These are phyloP conservation scores for Branchipolynoe longqiensis DNA, from an alignment of 2,888 invertebrate genomes.

Conservation along the genomic window DNA sequence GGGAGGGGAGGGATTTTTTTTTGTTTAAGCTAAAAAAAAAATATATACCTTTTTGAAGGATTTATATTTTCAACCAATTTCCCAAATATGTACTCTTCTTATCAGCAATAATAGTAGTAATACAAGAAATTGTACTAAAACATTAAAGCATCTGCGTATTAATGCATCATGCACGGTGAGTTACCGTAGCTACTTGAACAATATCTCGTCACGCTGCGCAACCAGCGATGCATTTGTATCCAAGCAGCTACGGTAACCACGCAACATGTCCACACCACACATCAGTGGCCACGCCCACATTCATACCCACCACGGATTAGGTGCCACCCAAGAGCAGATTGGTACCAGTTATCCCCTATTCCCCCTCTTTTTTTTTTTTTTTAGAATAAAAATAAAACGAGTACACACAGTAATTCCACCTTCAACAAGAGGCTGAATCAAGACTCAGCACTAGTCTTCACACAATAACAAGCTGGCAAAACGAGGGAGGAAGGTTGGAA, in stretches of 20 bases:
- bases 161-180: constrained; percentile 44
- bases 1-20: constrained; percentile 52
- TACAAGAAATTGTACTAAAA: background rate
- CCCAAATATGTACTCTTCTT: background rate
- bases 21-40: background rate
- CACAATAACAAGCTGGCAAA: background rate
- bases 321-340: background rate
- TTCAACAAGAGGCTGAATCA: background rate
- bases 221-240: constrained; percentile 9
- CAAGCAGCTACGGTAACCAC: constrained; percentile 19
- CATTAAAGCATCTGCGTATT: constrained; percentile 23
- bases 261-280: constrained; percentile 21
- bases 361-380: constrained; percentile 16
- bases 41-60: constrained; percentile 7
- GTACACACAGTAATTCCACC: background rate
- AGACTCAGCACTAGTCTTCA: background rate
- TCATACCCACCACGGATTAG: background rate
- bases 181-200: background rate
- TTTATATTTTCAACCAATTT: background rate
- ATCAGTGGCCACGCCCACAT: background rate
- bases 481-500: background rate
- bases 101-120: background rate
- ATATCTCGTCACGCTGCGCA: background rate
- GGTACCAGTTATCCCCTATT: background rate
- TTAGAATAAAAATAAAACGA: background rate